Conservation (phyloP, 2,888 invertebrate species). For the Drosophila demipolita region DNA sequence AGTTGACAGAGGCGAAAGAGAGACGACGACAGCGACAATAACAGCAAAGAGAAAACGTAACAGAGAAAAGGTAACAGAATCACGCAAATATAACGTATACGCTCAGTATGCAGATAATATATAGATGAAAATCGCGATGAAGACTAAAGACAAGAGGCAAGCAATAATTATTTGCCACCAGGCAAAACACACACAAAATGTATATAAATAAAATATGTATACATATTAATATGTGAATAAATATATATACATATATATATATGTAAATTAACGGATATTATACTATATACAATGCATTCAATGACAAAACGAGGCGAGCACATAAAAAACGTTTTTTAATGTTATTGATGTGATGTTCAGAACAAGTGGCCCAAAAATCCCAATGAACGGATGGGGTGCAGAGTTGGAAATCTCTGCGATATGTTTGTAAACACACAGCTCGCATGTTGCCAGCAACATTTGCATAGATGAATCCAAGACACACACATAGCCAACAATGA, state of each 20-base stretch:
- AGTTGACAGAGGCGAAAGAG: slow-evolving; percentile 34
- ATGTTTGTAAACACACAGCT: slow-evolving; percentile 31
- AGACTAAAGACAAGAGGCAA: slow-evolving; percentile 31
- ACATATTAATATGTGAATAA: slow-evolving; percentile 7
- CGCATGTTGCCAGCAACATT: slow-evolving; percentile 52
- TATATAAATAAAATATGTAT: slow-evolving; percentile 46
- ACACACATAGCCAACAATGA: slow-evolving; percentile 14
- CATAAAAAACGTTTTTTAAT: slow-evolving; percentile 42
- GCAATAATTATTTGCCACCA: slow-evolving; percentile 35
- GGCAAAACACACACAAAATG: slow-evolving; percentile 37
- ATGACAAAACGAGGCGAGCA: slow-evolving; percentile 45
- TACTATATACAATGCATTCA: slow-evolving; percentile 50
- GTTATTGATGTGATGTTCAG: slow-evolving; percentile 30
- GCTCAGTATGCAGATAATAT: slow-evolving; percentile 48
- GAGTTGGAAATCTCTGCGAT: slow-evolving; percentile 11
- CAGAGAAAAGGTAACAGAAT: slow-evolving; percentile 35
- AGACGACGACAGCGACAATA: slow-evolving; percentile 22
- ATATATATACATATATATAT: neutral
- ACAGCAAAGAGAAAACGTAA: slow-evolving; percentile 35
- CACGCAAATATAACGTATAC: slow-evolving; percentile 63
- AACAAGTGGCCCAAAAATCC: slow-evolving; percentile 37
- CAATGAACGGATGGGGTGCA: slow-evolving; percentile 1
- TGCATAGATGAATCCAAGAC: slow-evolving; percentile 50
- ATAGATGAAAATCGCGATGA: slow-evolving; percentile 45
- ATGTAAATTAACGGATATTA: slow-evolving; percentile 40